phyloP scores from a whole-genome alignment of 1,140 invertebrate genomes.

The Leptopilina boulardi region DNA sequence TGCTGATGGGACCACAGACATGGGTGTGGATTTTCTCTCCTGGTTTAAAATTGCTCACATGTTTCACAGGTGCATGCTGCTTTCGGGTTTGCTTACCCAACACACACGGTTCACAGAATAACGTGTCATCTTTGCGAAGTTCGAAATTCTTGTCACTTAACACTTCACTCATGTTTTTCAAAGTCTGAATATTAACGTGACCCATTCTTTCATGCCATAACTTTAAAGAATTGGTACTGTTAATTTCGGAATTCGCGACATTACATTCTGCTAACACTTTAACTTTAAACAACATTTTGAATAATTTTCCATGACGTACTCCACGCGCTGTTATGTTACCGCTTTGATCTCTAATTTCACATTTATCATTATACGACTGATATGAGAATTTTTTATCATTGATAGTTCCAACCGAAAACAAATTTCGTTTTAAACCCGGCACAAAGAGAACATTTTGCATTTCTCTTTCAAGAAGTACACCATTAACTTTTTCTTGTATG shows the following conservation, averaged over 20 bases:
- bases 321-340: background rate
- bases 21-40: too few relatives aligned
- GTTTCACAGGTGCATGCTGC: background rate
- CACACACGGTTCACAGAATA: slow-evolving; percentile 33
- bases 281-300: slow-evolving; percentile 31
- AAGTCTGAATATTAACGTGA: background rate
- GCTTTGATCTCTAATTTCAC: slow-evolving; percentile 28
- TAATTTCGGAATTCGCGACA: background rate
- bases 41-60: background rate
- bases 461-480: slow-evolving; percentile 3
- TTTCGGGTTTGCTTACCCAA: slow-evolving; percentile 28
- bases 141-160: background rate
- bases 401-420: slow-evolving; percentile 40
- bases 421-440: slow-evolving; percentile 38
- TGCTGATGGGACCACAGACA: too few relatives aligned
- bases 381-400: slow-evolving; percentile 25
- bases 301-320: too few relatives aligned
- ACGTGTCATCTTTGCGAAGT: background rate
- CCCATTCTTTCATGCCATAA: slow-evolving; percentile 31
- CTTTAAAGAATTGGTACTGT: background rate
- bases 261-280: background rate
- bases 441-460: slow-evolving; percentile 36
- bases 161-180: background rate
- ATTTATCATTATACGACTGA: slow-evolving; percentile 14
- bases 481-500: slow-evolving; percentile 5